Percentiles rank a stretch among this genome's conserved stretches.
These are phyloP conservation scores for Lanius ludovicianus DNA, from an alignment of 2,113 vertebrate genomes.

Conservation along the genomic window DNA sequence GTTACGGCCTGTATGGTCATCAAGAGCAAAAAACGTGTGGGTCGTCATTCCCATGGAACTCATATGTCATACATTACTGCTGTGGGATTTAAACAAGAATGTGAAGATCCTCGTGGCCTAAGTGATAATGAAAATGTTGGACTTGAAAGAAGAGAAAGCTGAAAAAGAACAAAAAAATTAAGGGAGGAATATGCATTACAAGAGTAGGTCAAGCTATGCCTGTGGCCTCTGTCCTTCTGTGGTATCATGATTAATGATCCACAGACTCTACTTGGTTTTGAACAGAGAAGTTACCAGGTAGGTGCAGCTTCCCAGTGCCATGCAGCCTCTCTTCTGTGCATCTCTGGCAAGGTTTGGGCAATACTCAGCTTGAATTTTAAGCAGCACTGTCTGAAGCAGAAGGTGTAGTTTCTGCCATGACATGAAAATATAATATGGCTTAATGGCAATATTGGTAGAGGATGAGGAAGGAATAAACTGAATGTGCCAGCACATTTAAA, in stretches of 20 bases:
- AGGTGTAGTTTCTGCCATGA: not conserved
- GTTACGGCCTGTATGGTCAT: not conserved
- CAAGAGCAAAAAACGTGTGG: not conserved
- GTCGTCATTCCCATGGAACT: not conserved
- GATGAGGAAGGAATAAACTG: not conserved
- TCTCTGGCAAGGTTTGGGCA: not conserved
- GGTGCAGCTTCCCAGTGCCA: not conserved
- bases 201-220: not conserved
- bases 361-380: not conserved
- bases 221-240: not conserved
- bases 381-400: not conserved
- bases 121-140: not conserved
- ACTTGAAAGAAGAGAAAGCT: not conserved
- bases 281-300: not conserved
- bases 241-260: not conserved
- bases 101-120: not conserved
- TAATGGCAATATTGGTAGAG: not conserved
- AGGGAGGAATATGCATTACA: not conserved
- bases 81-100: not conserved
- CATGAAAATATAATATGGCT: not conserved
- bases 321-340: not conserved
- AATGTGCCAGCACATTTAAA: not conserved
- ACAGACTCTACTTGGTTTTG: not conserved
- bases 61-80: accelerated
- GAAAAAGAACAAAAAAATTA: not conserved